Percentiles rank a stretch among this genome's conserved stretches.
phyloP scores from a whole-genome alignment of 2,888 invertebrate genomes.

The Malthinus flaveolus region DNA sequence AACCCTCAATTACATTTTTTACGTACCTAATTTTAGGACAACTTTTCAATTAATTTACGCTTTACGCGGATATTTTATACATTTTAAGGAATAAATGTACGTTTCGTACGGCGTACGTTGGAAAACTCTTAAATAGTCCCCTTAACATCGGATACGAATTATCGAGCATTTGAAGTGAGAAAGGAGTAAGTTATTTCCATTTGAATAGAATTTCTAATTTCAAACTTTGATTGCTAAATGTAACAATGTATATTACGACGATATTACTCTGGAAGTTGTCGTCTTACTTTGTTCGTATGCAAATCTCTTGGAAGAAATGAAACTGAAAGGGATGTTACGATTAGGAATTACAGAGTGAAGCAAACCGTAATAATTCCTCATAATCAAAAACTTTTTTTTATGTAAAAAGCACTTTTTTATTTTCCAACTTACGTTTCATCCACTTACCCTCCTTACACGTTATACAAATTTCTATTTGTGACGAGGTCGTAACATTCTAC shows the following conservation, averaged over 20 bases:
- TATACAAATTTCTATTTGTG: constrained; percentile 15
- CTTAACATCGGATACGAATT: constrained; percentile 32
- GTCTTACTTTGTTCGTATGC: constrained; percentile 17
- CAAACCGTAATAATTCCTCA: constrained; percentile 19
- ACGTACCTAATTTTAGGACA: background rate
- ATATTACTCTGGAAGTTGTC: constrained; percentile 21
- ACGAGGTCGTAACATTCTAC: constrained; percentile 19
- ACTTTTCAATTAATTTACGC: background rate
- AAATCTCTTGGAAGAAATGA: constrained; percentile 6
- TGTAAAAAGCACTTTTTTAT: background rate
- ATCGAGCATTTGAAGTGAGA: constrained; percentile 35
- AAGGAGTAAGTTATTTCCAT: constrained; percentile 44
- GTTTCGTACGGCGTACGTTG: background rate
- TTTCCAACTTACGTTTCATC: background rate
- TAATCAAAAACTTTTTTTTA: constrained; percentile 17
- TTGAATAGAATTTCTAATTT: constrained; percentile 49
- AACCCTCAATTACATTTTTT: background rate
- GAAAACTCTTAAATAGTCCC: constrained; percentile 14
- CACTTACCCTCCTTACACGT: constrained; percentile 4
- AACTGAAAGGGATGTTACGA: constrained; percentile 5
- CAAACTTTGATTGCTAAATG: constrained; percentile 45
- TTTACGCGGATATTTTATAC: background rate
- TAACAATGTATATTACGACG: constrained; percentile 39
- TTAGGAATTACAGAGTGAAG: constrained; percentile 12
- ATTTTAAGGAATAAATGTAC: background rate